Evolutionary conservation across 1,140 invertebrate genomes (phyloP), one percentile per base, ranked within the genome.

Genomic region (Bombus pascuorum): DNA sequence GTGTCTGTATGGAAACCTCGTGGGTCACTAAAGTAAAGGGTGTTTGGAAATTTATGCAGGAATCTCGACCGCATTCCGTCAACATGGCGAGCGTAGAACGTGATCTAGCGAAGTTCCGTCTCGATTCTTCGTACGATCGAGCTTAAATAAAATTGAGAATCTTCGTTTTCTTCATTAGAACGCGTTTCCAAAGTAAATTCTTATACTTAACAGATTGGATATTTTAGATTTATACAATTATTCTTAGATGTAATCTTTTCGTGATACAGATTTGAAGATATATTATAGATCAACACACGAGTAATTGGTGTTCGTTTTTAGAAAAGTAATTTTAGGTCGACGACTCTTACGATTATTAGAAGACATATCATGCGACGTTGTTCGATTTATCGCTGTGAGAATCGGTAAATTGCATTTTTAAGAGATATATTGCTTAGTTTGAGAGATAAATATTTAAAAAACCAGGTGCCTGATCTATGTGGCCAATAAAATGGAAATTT

Each of bases 31-130:
- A 3, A 66, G 28, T 57, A 42, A 62, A 79, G 83, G 68, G 37
- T 78, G 44, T 70, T 15, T 39, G 15, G 6, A 79, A 79, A 84
- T 80, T 80, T 84, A 71, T 72, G 83, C 83, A 79, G 76, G 53
- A 84, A 84, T 84, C 76, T 37, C 66, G 83, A 68, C 75, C 75
- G 82, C 76, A 84, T 84, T 84, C 76, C 76, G 76, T 80, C 76
- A 84, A 84, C 68, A 84, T 84, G 83, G 83, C 83, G 83, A 47
- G 68, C 32, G 39, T 80, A 53, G 76, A 84, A 84, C 68, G 76
- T 53, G 66, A 53, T 39, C 37, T 65, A 42, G 18, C 18, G 59
- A 65, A 65, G 37, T 10, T 42, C 25, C 15, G 25, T 32, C 34
- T 9, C 10, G 9, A 18, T 77, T 62, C 13, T 6, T 34, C 15